Conservation (phyloP, 2,113 vertebrate species). For the Otis tarda region DNA sequence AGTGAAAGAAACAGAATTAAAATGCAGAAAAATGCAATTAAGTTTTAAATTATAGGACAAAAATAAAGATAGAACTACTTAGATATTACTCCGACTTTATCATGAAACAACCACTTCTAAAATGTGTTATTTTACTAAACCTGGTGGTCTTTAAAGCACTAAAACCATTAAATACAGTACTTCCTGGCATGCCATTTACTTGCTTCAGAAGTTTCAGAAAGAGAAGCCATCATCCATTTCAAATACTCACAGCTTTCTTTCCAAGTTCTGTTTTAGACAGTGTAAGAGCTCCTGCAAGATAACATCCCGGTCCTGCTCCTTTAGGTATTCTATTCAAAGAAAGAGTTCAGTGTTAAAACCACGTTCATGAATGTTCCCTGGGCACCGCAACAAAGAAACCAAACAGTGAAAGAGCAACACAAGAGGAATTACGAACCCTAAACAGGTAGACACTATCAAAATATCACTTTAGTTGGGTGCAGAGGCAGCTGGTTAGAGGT, state of each 20-base stretch:
- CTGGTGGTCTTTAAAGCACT: not conserved
- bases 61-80: not conserved
- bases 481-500: not conserved
- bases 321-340: conserved; percentile 87
- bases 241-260: conserved; percentile 97
- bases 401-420: not conserved
- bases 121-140: not conserved
- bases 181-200: not conserved
- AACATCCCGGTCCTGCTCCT: conserved; percentile 93
- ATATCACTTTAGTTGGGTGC: not conserved
- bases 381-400: not conserved
- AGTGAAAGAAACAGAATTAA: not conserved
- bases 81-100: not conserved
- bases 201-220: not conserved
- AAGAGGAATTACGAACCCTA: not conserved
- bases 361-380: not conserved
- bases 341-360: not conserved
- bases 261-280: conserved; percentile 94
- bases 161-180: not conserved
- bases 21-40: not conserved
- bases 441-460: not conserved
- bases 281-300: conserved; percentile 89
- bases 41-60: not conserved
- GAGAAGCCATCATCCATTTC: not conserved
- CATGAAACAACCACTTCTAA: conserved; percentile 24